Base-by-base conservation (phyloP, 30 jellyfish, hydroid and myxozoan species). In the Aurelia sp. region DNA sequence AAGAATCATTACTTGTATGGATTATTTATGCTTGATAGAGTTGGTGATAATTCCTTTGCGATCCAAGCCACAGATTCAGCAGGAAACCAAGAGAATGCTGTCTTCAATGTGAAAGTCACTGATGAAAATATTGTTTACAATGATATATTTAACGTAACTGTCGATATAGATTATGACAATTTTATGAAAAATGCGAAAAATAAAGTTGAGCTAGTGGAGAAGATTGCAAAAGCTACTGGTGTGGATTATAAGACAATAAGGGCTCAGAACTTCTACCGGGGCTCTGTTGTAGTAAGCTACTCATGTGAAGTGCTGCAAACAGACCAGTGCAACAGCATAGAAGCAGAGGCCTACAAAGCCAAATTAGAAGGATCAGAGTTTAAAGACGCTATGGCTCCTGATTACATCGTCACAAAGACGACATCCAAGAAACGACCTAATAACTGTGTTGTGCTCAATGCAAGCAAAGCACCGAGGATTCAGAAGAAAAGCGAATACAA, bases 31-130 rank as follows among this genome's bases (percentile, higher is more conserved):
- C 18, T 69, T 4, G 71, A 57, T 10, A 50, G 69, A 20, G 78
- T 66, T 22, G 97, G 97, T 16, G 83, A 57, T 20, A 82, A 93
- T 62, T 52, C 81, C 50, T 87, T 72, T 59, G 92, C 88, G 8
- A 37, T 93, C 60, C 89, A 74, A 55, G 98, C 98, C 4, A 93
- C 96, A 0, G 98, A 93, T 76, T 74, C 91, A 19, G 57, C 79
- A 13, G 98, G 98, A 17, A 62, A 79, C 11, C 82, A 57, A 52
- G 58, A 30, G 60, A 88, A 82, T 75, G 97, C 92, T 60, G 91
- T 83, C 22, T 93, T 93, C 82, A 59, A 61, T 19, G 97, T 93
- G 78, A 66, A 72, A 31, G 98, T 93, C 13, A 22, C 35, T 19
- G 90, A 87, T 41, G 97, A 93, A 5, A 77, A 48, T 17, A 30